phyloP scores from a whole-genome alignment of 1,140 invertebrate species.

The Hylaeus anthracinus region DNA sequence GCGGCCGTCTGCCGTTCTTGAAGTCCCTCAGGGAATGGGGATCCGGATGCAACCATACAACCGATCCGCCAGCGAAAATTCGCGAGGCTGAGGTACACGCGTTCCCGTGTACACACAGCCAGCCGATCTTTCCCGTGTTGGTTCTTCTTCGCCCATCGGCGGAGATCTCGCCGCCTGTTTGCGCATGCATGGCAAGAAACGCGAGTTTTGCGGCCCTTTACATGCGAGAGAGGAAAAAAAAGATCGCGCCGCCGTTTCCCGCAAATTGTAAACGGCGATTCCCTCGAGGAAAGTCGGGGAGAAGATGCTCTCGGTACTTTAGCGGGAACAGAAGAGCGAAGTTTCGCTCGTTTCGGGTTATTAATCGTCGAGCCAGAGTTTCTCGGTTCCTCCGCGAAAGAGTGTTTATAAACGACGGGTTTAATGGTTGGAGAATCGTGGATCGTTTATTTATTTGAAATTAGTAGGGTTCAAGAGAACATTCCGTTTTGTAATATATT shows the following conservation, averaged over 20 bases:
- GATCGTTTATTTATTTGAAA: too few relatives aligned
- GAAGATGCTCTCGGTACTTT: slow-evolving; percentile 23
- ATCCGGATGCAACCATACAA: slow-evolving; percentile 53
- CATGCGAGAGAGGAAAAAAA: slow-evolving; percentile 11
- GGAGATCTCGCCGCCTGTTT: slow-evolving; percentile 27
- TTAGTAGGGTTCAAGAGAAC: too few relatives aligned
- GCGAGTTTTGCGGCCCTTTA: slow-evolving; percentile 22
- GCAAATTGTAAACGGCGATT: slow-evolving; percentile 33
- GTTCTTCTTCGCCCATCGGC: slow-evolving; percentile 13
- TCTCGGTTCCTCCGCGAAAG: not conserved
- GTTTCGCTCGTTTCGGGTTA: slow-evolving; percentile 22
- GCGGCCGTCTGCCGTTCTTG: slow-evolving; percentile 39
- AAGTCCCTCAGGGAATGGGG: slow-evolving; percentile 64
- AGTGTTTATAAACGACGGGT: too few relatives aligned
- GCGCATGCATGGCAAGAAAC: slow-evolving; percentile 47
- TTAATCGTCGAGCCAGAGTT: slow-evolving; percentile 9
- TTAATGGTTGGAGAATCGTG: too few relatives aligned
- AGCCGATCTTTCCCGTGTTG: slow-evolving; percentile 14
- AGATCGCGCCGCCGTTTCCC: slow-evolving; percentile 40
- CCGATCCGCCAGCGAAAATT: slow-evolving; percentile 40
- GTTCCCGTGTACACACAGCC: slow-evolving; percentile 24
- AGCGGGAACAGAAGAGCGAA: not conserved
- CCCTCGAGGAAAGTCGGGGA: slow-evolving; percentile 7
- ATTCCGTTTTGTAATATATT: too few relatives aligned
- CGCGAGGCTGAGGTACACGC: slow-evolving; percentile 18